phyloP scores from a whole-genome alignment of 2,797 vertebrate genomes.

The Manis crassicaudata region DNA sequence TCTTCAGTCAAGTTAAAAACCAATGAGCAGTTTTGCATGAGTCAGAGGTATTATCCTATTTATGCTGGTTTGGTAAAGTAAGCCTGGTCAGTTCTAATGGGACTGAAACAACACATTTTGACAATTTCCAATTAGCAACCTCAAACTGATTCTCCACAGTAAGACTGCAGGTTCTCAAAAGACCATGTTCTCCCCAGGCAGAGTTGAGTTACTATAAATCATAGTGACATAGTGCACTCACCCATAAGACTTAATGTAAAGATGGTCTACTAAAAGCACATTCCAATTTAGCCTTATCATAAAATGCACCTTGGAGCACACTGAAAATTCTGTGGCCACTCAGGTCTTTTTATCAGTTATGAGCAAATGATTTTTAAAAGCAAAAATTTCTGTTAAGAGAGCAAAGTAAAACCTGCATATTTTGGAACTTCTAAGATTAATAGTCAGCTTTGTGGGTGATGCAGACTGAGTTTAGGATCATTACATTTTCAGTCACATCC shows the following conservation, averaged over 20 bases:
- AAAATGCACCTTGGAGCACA: constrained; percentile 58
- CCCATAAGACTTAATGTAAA: constrained; percentile 51
- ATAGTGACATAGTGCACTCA: constrained; percentile 56
- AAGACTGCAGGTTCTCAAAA: constrained; percentile 66
- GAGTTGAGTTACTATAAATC: constrained; percentile 61
- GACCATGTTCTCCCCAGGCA: not conserved
- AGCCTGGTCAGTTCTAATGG: not conserved
- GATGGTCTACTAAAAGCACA: constrained; percentile 25
- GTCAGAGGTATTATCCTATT: constrained; percentile 40
- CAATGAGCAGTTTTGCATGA: not conserved
- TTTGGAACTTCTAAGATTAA: constrained; percentile 45
- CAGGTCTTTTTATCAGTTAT: constrained; percentile 47
- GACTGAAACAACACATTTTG: constrained; percentile 35
- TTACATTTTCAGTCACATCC: constrained; percentile 26
- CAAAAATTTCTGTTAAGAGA: constrained; percentile 25
- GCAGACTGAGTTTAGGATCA: not conserved
- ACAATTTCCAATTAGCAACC: constrained; percentile 65
- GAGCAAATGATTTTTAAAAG: constrained; percentile 55
- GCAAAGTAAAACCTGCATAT: constrained; percentile 27
- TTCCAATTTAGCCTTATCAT: constrained; percentile 65
- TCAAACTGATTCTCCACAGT: not conserved
- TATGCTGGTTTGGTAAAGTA: constrained; percentile 36
- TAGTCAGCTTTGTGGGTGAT: constrained; percentile 13
- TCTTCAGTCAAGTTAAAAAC: constrained; percentile 61
- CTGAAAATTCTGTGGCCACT: constrained; percentile 21